Evolutionary conservation across 2,888 invertebrate genomes (phyloP).

Genomic region (Geotrupes spiniger): DNA sequence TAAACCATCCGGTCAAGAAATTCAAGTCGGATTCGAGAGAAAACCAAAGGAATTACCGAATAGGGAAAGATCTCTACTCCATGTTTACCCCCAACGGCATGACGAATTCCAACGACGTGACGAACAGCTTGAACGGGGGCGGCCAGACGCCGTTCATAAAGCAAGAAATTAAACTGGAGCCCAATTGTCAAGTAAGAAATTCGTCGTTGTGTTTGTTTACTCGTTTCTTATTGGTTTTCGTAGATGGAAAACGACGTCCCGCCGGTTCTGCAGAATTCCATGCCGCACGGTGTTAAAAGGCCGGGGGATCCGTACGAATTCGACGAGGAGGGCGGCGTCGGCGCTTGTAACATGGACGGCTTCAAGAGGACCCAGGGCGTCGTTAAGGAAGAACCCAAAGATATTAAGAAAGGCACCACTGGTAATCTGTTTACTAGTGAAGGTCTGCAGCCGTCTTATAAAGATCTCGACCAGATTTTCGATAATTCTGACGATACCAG

Average conservation of each 20-base stretch:
- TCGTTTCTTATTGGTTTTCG: slow-evolving; percentile 21
- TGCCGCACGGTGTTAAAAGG: slow-evolving; percentile 45
- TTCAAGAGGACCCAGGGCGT: slow-evolving; percentile 50
- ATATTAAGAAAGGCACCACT: slow-evolving; percentile 52
- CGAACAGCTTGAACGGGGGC: slow-evolving; percentile 34
- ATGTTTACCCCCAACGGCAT: slow-evolving; percentile 41
- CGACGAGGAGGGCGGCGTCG: slow-evolving; percentile 61
- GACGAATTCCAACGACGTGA: slow-evolving; percentile 22
- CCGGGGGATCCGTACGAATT: slow-evolving; percentile 69
- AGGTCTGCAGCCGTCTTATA: slow-evolving; percentile 83
- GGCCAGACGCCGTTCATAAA: slow-evolving; percentile 38
- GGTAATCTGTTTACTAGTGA: slow-evolving; percentile 82
- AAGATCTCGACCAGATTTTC: slow-evolving; percentile 93
- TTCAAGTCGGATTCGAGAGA: slow-evolving; percentile 64
- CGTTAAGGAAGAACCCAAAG: slow-evolving; percentile 51
- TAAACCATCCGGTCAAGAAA: slow-evolving; percentile 88
- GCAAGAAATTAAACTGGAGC: slow-evolving; percentile 66
- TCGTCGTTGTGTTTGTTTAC: slow-evolving; percentile 6
- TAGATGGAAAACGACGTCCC: slow-evolving; percentile 41
- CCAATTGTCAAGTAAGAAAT: slow-evolving; percentile 37
- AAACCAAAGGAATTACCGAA: slow-evolving; percentile 46
- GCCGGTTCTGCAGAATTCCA: slow-evolving; percentile 33
- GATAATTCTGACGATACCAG: slow-evolving; percentile 89
- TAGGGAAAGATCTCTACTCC: slow-evolving; percentile 46
- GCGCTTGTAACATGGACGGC: slow-evolving; percentile 53